Evolutionary conservation across 2,797 vertebrate species (phyloP), one percentile per base, ranked within the genome.

Genomic region (Hozukius guyotensis): DNA sequence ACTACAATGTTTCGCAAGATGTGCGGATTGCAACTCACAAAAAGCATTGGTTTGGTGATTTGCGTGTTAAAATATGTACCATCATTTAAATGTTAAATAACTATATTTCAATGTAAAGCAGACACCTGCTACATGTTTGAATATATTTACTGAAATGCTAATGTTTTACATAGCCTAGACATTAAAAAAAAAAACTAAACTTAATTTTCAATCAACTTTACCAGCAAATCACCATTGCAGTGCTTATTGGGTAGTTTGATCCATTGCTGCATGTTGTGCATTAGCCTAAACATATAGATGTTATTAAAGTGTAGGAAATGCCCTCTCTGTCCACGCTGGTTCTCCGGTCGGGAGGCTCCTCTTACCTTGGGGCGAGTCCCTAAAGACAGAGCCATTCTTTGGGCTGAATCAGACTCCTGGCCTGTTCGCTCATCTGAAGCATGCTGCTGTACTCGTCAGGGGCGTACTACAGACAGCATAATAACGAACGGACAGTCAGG

Each of bases 301-400:
- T 68, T 49, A 46, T 24, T 66, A 4, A 64, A 70, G 64, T 59
- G 1, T 16, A 82, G 72, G 81, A 75, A 79, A 89, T 77, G 83
- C 49, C 78, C 61, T 72, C 49, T 72, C 78, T 61, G 74, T 80
- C 80, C 92, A 63, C 25, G 62, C 59, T 10, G 70, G 87, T 80
- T 72, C 85, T 77, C 53, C 34, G 84, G 75, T 68, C 78, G 13
- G 36, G 81, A 83, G 83, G 73, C 91, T 92, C 91, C 55, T 95
- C 97, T 98, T 98, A 98, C 97, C 97, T 98, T 96, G 92, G 83
- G 89, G 79, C 59, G 91, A 86, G 89, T 90, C 96, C 91, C 96
- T 99, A 99, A 92, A 99, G 97, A 96, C 98, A 99, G 95, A 99
- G 97, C 98, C 98, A 99, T 94, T 99, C 98, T 97, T 99, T 99